Base-by-base conservation (phyloP, 2,888 invertebrate genomes). In the Eupelmus urozonus region DNA sequence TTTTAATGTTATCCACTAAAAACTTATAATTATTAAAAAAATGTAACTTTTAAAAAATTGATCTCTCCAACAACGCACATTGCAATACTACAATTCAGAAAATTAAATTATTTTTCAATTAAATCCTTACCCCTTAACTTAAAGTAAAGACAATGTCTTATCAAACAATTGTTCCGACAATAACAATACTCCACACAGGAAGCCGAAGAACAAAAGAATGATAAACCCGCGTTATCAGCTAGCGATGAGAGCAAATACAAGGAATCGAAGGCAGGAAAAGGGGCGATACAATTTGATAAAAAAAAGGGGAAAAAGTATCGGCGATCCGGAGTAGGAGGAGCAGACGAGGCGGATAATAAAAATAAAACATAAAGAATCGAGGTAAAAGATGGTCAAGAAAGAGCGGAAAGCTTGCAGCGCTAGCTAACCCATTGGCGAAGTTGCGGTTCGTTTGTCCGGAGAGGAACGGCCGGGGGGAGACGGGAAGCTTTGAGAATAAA, bases 401-500 rank as follows among this genome's bases (percentile, higher is more conserved):
- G 23, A 53, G 20, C 18, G 20, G 49, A 18, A 20, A 20, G 53
- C 53, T 20, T 11, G 18, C 2, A 1, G 20, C 23, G 11, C 20
- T 9, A 9, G 3, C 3, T 34, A 34, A 34, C 45, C 29, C 53
- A 66, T 66, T 66, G 42, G 66, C 53, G 20, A 66, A 49, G 66
- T 66, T 49, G 53, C 66, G 66, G 66, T 27, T 66, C 66, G 66
- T 66, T 66, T 66, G 45, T 20, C 27, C 45, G 4, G 42, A 23
- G n/a, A 13, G 7, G 16, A 49, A 25, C 16, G 7, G 49, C 11
- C n/a, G 20, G 25, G 18, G 11, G 20, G 9, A 40, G 11, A 62
- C 20, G n/a, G 20, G 20, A 11, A 53, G 23, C 13, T 9, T 5
- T 3, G 20, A n/a, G 13, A 57, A 13, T 13, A 57, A 29, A 27